Evolutionary conservation across 2,888 invertebrate species (phyloP).

Genomic region (Chironomus riparius): DNA sequence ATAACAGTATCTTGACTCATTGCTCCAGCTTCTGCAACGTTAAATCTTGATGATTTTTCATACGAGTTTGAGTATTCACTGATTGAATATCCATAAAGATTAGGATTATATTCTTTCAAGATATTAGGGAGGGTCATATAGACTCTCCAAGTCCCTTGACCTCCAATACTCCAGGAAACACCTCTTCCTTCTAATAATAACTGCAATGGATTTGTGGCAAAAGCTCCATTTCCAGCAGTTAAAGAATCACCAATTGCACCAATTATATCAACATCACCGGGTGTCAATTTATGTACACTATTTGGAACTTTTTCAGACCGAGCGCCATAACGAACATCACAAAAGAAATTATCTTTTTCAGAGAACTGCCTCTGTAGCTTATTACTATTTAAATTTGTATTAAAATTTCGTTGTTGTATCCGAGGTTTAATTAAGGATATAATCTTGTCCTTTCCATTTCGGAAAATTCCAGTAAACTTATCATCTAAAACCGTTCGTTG

Average conservation of each 20-base stretch:
- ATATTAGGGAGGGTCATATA: conserved; percentile 51
- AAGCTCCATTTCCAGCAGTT: conserved; percentile 49
- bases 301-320: conserved; percentile 42
- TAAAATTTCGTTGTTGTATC: neutral
- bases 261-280: conserved; percentile 54
- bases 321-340: conserved; percentile 38
- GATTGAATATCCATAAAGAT: conserved; percentile 51
- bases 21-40: conserved; percentile 52
- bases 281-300: conserved; percentile 49
- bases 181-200: conserved; percentile 45
- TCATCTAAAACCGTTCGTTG: neutral
- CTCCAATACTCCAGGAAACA: conserved; percentile 46
- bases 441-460: neutral
- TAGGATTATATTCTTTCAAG: conserved; percentile 54
- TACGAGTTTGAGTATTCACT: conserved; percentile 44
- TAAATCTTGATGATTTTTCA: conserved; percentile 43
- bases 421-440: neutral
- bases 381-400: conserved; percentile 30
- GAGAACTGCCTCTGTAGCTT: conserved; percentile 37
- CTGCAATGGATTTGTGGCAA: conserved; percentile 40
- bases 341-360: conserved; percentile 35
- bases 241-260: conserved; percentile 54
- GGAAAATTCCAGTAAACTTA: neutral
- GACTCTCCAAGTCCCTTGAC: conserved; percentile 47
- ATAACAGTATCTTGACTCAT: conserved; percentile 49